Percentiles rank a stretch among this genome's conserved stretches.
phyloP scores from a whole-genome alignment of 1,140 invertebrate species.

The Hyles euphorbiae region DNA sequence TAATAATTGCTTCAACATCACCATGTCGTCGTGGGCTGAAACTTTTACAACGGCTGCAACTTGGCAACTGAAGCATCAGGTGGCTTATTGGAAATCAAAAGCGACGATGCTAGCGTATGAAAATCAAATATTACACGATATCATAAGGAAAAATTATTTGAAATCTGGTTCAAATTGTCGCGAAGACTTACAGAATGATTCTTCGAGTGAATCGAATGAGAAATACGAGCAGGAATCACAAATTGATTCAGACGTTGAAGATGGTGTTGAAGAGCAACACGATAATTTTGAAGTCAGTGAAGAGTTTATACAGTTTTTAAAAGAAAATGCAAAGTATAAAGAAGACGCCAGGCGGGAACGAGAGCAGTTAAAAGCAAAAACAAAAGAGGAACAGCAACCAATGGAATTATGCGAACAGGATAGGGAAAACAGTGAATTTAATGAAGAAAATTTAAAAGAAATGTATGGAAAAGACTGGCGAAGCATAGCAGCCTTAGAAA shows the following conservation, averaged over 20 bases:
- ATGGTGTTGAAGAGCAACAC: slow-evolving; percentile 21
- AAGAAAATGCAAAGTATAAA: slow-evolving; percentile 74
- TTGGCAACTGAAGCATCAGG: slow-evolving; percentile 76
- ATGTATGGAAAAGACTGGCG: slow-evolving; percentile 79
- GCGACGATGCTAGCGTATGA: slow-evolving; percentile 80
- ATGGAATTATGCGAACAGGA: slow-evolving; percentile 28
- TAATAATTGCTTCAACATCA: slow-evolving; percentile 21
- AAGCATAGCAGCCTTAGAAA: slow-evolving; percentile 86
- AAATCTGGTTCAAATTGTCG: background rate
- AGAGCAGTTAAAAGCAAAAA: slow-evolving; percentile 64
- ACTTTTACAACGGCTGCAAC: slow-evolving; percentile 49
- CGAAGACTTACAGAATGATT: too few species aligned
- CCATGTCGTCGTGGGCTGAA: slow-evolving; percentile 60
- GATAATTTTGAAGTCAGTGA: slow-evolving; percentile 78
- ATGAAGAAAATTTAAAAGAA: slow-evolving; percentile 59
- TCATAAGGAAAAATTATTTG: slow-evolving; percentile 59
- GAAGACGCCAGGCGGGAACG: slow-evolving; percentile 72
- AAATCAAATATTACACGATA: slow-evolving; percentile 76
- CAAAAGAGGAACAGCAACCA: slow-evolving; percentile 36
- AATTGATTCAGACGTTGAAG: slow-evolving; percentile 16
- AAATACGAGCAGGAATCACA: slow-evolving; percentile 11
- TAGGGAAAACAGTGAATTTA: slow-evolving; percentile 26
- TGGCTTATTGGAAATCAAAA: slow-evolving; percentile 81
- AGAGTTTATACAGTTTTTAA: slow-evolving; percentile 80
- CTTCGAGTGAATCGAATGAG: background rate